Percentiles rank a stretch among this genome's conserved stretches.
These are phyloP conservation scores for Cheilosia grossa DNA, from an alignment of 2,888 invertebrate species.

Conservation along the genomic window DNA sequence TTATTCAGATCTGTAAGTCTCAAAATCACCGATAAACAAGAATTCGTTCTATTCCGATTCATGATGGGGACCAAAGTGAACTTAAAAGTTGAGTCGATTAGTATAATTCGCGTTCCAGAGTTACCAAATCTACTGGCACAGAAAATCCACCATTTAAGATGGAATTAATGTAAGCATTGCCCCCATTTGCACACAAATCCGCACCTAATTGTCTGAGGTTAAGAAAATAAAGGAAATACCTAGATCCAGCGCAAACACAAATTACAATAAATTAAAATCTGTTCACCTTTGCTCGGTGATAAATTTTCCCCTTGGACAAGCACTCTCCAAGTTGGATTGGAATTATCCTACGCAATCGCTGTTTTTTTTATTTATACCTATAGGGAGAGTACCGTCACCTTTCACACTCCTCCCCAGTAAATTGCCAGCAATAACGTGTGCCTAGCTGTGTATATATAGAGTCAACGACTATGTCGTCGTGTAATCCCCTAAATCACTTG, in stretches of 20 bases:
- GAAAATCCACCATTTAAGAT: neutral
- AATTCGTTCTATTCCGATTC: too few relatives aligned
- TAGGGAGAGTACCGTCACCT: conserved; percentile 43
- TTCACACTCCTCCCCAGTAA: conserved; percentile 53
- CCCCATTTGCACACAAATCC: conserved; percentile 23
- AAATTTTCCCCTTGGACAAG: conserved; percentile 50
- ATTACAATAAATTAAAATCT: conserved; percentile 66
- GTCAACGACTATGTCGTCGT: conserved; percentile 32
- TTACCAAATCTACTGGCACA: too few relatives aligned
- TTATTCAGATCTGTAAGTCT: too few relatives aligned
- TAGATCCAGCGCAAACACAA: conserved; percentile 11
- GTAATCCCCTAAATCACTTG: conserved; percentile 73
- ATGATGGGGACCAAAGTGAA: too few relatives aligned
- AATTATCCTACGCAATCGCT: conserved; percentile 39
- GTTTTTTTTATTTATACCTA: conserved; percentile 20
- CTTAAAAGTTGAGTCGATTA: too few relatives aligned
- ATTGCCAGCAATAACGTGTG: conserved; percentile 60
- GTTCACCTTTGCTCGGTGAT: conserved; percentile 56
- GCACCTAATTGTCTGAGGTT: conserved; percentile 46
- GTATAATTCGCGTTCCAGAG: too few relatives aligned
- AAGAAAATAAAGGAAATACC: conserved; percentile 22
- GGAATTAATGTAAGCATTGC: conserved; percentile 24
- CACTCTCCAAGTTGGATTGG: conserved; percentile 31
- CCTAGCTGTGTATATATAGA: neutral
- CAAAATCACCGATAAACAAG: too few relatives aligned